phyloP scores from a whole-genome alignment of 2,888 invertebrate species.

The Geotrupes spiniger region DNA sequence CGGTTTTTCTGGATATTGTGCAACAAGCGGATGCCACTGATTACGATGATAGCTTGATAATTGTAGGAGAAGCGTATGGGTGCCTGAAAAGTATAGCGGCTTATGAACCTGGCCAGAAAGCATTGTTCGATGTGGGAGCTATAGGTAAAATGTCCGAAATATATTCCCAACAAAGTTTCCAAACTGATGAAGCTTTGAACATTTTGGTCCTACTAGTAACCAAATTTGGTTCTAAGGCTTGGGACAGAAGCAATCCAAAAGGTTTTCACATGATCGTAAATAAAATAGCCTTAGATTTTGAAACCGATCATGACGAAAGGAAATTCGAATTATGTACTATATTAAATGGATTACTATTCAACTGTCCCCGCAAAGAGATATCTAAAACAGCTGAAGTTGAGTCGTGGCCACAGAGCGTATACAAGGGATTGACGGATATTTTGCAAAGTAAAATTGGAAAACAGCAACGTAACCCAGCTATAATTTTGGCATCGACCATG shows the following conservation, averaged over 20 bases:
- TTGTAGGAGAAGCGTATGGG: constrained; percentile 82
- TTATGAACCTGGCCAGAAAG: constrained; percentile 74
- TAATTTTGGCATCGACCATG: constrained; percentile 78
- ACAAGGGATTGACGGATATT: constrained; percentile 80
- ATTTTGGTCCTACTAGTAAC: constrained; percentile 70
- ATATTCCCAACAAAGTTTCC: constrained; percentile 83
- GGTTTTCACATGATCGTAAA: constrained; percentile 79
- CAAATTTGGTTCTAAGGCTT: constrained; percentile 69
- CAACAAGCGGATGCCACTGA: constrained; percentile 80
- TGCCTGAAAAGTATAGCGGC: constrained; percentile 80
- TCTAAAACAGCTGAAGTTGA: constrained; percentile 65
- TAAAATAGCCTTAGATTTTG: constrained; percentile 82
- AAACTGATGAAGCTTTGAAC: constrained; percentile 83
- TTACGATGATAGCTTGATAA: constrained; percentile 81
- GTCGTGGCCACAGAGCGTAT: constrained; percentile 78
- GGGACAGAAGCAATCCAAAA: constrained; percentile 73
- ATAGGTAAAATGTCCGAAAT: constrained; percentile 81
- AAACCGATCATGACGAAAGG: constrained; percentile 81
- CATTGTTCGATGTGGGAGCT: constrained; percentile 73
- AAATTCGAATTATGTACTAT: constrained; percentile 88
- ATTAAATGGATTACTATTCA: constrained; percentile 69
- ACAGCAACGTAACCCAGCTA: constrained; percentile 83
- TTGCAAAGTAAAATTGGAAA: constrained; percentile 83
- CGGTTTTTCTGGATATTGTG: constrained; percentile 80
- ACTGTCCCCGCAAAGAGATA: constrained; percentile 67